A percentile compares a stretch with the other conserved stretches of the same genome.
Evolutionary conservation across 64 coral and sea anemone species (phyloP).

Genomic region (Montipora sp.): DNA sequence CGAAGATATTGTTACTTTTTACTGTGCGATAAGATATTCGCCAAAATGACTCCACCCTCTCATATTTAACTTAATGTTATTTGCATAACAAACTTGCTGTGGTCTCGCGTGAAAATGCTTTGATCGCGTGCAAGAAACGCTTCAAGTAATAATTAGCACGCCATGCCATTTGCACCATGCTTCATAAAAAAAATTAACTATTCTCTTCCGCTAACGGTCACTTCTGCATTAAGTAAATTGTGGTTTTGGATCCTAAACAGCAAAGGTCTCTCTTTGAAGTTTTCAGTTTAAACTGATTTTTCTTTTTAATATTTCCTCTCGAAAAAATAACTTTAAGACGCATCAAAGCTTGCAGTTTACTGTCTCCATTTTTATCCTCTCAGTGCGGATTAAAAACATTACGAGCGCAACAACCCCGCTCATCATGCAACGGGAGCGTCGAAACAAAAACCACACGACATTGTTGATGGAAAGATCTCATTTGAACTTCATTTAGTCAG

Average conservation of each 20-base stretch:
- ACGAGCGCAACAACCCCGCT: no score
- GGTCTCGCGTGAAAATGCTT: background rate
- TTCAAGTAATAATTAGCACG: background rate
- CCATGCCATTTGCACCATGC: background rate
- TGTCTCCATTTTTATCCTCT: no score
- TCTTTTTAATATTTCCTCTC: no score
- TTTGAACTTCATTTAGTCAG: background rate
- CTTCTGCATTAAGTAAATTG: background rate
- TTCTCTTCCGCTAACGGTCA: background rate
- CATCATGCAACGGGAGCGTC: no score
- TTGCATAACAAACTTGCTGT: slow-evolving; percentile 1
- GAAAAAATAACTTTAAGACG: no score
- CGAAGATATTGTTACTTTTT: background rate
- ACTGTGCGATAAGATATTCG: background rate
- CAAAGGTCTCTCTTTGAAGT: background rate
- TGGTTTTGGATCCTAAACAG: background rate
- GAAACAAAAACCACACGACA: background rate
- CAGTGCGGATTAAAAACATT: no score
- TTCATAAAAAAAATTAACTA: background rate
- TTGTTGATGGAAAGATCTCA: background rate
- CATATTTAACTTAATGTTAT: background rate
- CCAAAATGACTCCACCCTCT: background rate
- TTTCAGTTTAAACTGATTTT: no score
- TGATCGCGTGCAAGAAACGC: slow-evolving; percentile 7
- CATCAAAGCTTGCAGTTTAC: no score